Conservation (phyloP, 2,888 invertebrate species). For the Eupithecia subumbrata region DNA sequence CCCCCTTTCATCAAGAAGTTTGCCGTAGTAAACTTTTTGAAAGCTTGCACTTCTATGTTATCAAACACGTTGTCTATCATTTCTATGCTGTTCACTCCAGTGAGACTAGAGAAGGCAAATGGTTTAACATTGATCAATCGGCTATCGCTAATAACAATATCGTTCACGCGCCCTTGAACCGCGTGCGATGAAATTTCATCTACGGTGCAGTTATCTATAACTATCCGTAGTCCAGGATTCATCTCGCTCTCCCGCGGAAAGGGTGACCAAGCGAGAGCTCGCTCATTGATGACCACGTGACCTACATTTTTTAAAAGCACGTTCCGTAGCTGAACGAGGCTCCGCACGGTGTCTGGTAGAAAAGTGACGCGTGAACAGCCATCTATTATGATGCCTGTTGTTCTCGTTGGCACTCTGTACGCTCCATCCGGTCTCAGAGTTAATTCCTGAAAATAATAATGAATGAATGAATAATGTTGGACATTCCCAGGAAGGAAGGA, state of each 20-base stretch:
- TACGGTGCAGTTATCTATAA: constrained; percentile 78
- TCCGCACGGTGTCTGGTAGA: constrained; percentile 82
- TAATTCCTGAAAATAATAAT: constrained; percentile 84
- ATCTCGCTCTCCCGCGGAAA: constrained; percentile 86
- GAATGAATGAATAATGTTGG: no score
- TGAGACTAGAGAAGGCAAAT: constrained; percentile 90
- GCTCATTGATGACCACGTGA: constrained; percentile 85
- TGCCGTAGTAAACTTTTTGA: constrained; percentile 90
- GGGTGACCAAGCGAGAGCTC: constrained; percentile 85
- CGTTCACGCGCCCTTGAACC: constrained; percentile 89
- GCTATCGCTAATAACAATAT: constrained; percentile 86
- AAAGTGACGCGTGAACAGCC: constrained; percentile 87
- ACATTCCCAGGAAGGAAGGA: no score
- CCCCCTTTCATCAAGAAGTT: constrained; percentile 87
- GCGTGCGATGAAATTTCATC: constrained; percentile 84
- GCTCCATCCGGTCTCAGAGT: constrained; percentile 83
- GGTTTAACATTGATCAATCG: constrained; percentile 86
- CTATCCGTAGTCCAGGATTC: constrained; percentile 83
- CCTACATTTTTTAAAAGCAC: constrained; percentile 86
- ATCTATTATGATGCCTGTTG: constrained; percentile 85
- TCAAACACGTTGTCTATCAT: constrained; percentile 85
- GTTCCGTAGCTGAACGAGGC: constrained; percentile 85
- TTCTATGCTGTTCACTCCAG: constrained; percentile 86
- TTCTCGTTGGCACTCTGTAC: constrained; percentile 78
- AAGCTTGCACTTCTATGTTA: constrained; percentile 87